Conservation (phyloP, 2,888 invertebrate species). For the Argyresthia goedartella region DNA sequence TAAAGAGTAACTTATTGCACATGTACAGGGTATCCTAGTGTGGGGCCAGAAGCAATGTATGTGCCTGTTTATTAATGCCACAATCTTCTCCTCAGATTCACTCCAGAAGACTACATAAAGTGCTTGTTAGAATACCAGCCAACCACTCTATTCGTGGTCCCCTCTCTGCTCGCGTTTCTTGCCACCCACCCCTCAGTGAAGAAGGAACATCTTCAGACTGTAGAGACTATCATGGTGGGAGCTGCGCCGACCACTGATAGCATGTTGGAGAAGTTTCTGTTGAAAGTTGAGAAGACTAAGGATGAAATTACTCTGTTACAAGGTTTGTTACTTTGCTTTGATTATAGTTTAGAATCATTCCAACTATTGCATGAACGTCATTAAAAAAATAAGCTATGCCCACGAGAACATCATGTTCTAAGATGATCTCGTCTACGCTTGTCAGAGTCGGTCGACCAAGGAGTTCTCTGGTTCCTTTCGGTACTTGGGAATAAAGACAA, state of each 20-base stretch:
- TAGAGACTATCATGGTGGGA: conserved; percentile 77
- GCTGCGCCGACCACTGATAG: conserved; percentile 81
- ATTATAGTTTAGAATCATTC: neutral
- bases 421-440: no score
- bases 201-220: conserved; percentile 74
- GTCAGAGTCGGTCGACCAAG: no score
- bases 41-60: no score
- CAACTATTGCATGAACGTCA: neutral
- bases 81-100: conserved; percentile 62
- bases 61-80: neutral
- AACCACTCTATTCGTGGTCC: conserved; percentile 77
- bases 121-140: conserved; percentile 73
- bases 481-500: no score
- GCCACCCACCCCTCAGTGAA: conserved; percentile 79
- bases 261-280: conserved; percentile 72
- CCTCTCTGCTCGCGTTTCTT: conserved; percentile 81
- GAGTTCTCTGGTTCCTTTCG: no score
- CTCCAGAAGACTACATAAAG: conserved; percentile 79
- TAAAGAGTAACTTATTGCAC: no score
- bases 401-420: no score
- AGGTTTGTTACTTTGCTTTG: conserved; percentile 29
- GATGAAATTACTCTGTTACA: conserved; percentile 57
- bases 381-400: no score
- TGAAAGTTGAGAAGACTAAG: conserved; percentile 67
- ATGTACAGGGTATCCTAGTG: no score